Conservation (phyloP, 2,888 invertebrate genomes). For the Stenodera caucasica region DNA sequence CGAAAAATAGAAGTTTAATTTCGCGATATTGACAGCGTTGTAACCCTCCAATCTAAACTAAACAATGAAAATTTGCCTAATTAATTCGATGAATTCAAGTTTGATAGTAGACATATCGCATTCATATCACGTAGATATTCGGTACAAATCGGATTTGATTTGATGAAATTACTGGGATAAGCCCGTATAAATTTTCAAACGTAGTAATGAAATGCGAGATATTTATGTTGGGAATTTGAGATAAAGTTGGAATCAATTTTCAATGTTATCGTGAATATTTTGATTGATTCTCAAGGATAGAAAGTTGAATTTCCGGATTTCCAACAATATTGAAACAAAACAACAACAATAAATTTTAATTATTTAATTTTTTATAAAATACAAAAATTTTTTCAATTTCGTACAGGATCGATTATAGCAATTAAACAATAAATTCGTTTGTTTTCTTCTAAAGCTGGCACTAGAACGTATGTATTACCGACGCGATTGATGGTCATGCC, state of each 20-base stretch:
- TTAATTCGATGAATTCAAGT: too few relatives aligned
- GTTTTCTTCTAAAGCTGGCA: conserved; percentile 13
- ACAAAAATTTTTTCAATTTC: too few relatives aligned
- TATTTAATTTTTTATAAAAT: neutral
- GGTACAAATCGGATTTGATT: neutral
- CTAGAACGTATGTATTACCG: conserved; percentile 27
- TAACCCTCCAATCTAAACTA: too few relatives aligned
- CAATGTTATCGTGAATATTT: too few relatives aligned
- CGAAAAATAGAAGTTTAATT: too few relatives aligned
- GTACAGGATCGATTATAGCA: conserved; percentile 23
- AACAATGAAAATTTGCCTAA: too few relatives aligned
- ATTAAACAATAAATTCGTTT: conserved; percentile 27
- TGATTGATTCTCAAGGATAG: too few relatives aligned
- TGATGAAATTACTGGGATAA: neutral
- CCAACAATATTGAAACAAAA: neutral
- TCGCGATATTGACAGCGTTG: too few relatives aligned
- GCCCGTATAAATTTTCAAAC: neutral
- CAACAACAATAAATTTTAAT: neutral
- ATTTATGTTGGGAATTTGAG: too few relatives aligned
- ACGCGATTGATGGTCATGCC: conserved; percentile 26
- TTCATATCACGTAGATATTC: neutral
- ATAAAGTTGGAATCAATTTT: too few relatives aligned
- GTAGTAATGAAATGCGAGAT: neutral
- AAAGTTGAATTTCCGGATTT: too few relatives aligned
- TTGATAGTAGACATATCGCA: too few relatives aligned